Percentiles rank a stretch among this genome's conserved stretches.
Conservation (phyloP, 1,140 invertebrate genomes). For the Drosophila teissieri region DNA sequence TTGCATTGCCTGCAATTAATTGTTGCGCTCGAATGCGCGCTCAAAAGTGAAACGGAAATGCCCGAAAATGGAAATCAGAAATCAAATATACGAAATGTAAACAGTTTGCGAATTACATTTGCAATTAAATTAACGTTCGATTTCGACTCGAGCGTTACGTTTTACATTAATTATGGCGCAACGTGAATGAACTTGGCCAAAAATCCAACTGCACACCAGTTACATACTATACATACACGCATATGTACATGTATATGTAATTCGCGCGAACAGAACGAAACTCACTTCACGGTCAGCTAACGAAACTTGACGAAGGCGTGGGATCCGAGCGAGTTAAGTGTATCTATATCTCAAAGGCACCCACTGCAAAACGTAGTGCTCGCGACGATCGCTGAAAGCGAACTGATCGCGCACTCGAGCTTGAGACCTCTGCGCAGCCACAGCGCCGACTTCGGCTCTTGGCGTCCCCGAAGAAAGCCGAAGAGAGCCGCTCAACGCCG, state of each 20-base stretch:
- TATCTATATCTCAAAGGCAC: slow-evolving; percentile 33
- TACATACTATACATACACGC: neutral
- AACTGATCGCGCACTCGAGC: slow-evolving; percentile 57
- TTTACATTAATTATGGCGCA: slow-evolving; percentile 68
- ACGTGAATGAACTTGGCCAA: slow-evolving; percentile 76
- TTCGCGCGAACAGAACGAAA: slow-evolving; percentile 54
- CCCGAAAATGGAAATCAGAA: slow-evolving; percentile 49
- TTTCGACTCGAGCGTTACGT: slow-evolving; percentile 65
- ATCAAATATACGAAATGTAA: slow-evolving; percentile 40
- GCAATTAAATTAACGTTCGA: slow-evolving; percentile 69
- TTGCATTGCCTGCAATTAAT: slow-evolving; percentile 69
- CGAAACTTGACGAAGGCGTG: slow-evolving; percentile 32
- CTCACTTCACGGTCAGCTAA: slow-evolving; percentile 57
- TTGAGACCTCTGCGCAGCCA: slow-evolving; percentile 48
- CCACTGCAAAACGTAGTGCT: slow-evolving; percentile 47
- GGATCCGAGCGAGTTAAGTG: slow-evolving; percentile 38
- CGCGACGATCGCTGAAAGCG: slow-evolving; percentile 60
- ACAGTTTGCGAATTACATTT: slow-evolving; percentile 55
- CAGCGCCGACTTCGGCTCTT: slow-evolving; percentile 8
- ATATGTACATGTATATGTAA: neutral
- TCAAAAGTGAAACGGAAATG: slow-evolving; percentile 71
- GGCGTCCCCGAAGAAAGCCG: slow-evolving; percentile 17
- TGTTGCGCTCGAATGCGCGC: slow-evolving; percentile 73
- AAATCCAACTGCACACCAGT: slow-evolving; percentile 23
- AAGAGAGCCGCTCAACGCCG: slow-evolving; percentile 59